Evolutionary conservation across 35 echinoderm and acorn worm genomes (phyloP).

Genomic region (Eucidaris tribuloides): DNA sequence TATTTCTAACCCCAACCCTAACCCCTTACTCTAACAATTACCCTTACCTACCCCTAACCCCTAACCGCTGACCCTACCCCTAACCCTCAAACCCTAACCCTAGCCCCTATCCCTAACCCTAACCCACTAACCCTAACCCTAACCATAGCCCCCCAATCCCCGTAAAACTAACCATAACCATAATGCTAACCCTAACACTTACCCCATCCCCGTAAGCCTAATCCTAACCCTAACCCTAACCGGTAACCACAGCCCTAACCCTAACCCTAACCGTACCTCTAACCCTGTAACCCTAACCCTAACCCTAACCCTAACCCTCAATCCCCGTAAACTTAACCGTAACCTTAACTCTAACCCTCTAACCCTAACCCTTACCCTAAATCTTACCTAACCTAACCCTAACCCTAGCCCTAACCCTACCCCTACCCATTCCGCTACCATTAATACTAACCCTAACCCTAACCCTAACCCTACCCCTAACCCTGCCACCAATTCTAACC

Average conservation of each 20-base stretch:
- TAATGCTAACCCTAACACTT: no score
- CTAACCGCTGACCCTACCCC: no score
- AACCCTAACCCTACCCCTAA: no score
- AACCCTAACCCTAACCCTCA: constrained; percentile 28
- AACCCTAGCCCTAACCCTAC: constrained; percentile 20
- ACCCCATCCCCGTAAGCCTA: not conserved
- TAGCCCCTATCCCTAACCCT: constrained; percentile 5
- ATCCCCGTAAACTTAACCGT: not conserved
- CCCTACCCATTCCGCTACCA: constrained; percentile 35
- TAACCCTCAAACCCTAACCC: not conserved
- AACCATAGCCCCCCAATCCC: not conserved
- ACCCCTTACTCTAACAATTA: not conserved
- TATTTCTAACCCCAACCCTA: not conserved
- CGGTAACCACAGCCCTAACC: not conserved
- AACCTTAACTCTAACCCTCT: no score
- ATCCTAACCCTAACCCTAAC: no score
- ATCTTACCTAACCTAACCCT: not conserved
- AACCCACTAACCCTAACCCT: not conserved
- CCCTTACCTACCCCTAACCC: not conserved
- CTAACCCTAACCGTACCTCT: no score
- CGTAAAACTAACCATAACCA: no score
- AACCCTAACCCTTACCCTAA: constrained; percentile 30
- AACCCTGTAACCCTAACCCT: no score
- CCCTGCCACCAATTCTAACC: no score
- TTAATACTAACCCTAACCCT: no score